Evolutionary conservation across 2,888 invertebrate species (phyloP).

Genomic region (Ditylenchus weischeri): DNA sequence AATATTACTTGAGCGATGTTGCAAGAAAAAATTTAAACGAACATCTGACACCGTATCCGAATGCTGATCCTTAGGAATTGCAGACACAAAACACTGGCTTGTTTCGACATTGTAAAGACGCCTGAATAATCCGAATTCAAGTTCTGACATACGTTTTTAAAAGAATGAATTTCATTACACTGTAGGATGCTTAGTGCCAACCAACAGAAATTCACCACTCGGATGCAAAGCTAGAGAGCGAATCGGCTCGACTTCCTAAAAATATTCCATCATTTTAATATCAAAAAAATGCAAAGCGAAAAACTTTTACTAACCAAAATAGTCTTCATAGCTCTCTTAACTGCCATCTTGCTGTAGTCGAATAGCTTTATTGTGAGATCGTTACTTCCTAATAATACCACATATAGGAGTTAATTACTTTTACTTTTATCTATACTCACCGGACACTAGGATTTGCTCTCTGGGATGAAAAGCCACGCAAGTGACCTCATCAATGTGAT

Average conservation of each 20-base stretch:
- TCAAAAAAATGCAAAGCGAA: not conserved
- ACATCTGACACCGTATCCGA: conserved; percentile 61
- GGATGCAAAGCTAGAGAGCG: conserved; percentile 89
- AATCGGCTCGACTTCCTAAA: conserved; percentile 83
- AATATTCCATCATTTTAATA: not conserved
- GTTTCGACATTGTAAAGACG: conserved; percentile 73
- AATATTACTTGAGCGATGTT: too few species aligned
- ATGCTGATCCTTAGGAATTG: conserved; percentile 71
- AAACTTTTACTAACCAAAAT: conserved; percentile 62
- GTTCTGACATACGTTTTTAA: conserved; percentile 37
- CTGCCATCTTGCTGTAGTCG: conserved; percentile 95
- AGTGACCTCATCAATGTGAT: conserved; percentile 95
- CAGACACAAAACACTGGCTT: conserved; percentile 88
- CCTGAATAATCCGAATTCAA: conserved; percentile 1
- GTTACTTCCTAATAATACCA: conserved; percentile 64
- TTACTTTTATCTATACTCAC: conserved; percentile 58
- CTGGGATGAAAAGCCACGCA: conserved; percentile 93
- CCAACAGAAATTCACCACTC: conserved; percentile 85
- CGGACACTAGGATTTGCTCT: conserved; percentile 88
- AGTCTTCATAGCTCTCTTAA: conserved; percentile 92
- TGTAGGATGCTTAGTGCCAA: conserved; percentile 72
- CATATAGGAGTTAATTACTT: too few species aligned
- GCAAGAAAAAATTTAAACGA: conserved; percentile 16
- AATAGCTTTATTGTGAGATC: conserved; percentile 93
- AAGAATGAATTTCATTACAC: not conserved